Conservation (phyloP, 2,888 invertebrate species). For the Tetheella fluctuosa region DNA sequence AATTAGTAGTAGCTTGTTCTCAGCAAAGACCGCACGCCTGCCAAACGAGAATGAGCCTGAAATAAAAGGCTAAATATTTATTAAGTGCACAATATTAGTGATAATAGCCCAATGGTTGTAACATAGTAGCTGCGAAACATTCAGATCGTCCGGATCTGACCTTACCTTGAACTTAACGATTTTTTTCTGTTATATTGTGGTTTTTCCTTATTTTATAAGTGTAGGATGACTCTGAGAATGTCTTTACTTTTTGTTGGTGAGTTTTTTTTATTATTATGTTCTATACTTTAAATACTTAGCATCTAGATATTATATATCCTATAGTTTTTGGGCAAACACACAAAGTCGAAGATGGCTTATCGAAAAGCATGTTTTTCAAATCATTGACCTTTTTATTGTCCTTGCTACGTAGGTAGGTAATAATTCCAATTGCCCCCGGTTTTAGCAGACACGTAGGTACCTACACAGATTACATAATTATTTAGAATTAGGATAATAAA, state of each 20-base stretch:
- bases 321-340: neutral
- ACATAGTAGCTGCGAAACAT: constrained; percentile 28
- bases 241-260: constrained; percentile 70
- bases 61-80: constrained; percentile 22
- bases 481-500: neutral
- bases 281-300: neutral
- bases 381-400: constrained; percentile 8
- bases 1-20: constrained; percentile 40
- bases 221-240: constrained; percentile 62
- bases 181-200: constrained; percentile 45
- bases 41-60: constrained; percentile 20
- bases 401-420: neutral
- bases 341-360: neutral
- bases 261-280: constrained; percentile 41
- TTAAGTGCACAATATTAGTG: constrained; percentile 18
- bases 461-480: too few species aligned
- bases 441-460: neutral
- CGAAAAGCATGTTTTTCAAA: neutral
- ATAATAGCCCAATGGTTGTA: constrained; percentile 35
- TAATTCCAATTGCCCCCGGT: neutral
- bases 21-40: constrained; percentile 35
- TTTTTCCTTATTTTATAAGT: constrained; percentile 60
- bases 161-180: constrained; percentile 53
- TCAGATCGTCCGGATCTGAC: constrained; percentile 22
- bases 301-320: too few species aligned